phyloP scores from a whole-genome alignment of 2,797 vertebrate species.

The Melanotaenia pygmaea region DNA sequence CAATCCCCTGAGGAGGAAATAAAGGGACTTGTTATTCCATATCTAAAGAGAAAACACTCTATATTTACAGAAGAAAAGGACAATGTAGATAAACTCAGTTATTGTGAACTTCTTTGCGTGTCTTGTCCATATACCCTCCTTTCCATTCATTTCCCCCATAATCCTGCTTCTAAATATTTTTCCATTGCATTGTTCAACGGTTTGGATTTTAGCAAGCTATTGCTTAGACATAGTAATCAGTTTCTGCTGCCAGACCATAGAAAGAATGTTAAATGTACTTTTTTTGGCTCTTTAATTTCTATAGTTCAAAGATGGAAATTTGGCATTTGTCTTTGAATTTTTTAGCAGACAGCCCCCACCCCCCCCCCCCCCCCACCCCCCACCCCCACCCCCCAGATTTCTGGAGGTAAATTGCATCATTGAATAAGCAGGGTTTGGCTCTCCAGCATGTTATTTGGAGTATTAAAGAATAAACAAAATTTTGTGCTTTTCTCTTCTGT shows the following conservation, averaged over 20 bases:
- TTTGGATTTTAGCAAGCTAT: conserved; percentile 50
- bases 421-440: conserved; percentile 59
- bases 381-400: conserved; percentile 23
- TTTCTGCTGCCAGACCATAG: conserved; percentile 47
- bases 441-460: conserved; percentile 24
- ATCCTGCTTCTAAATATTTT: conserved; percentile 58
- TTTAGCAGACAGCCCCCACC: conserved; percentile 44
- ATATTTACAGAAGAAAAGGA: conserved; percentile 58
- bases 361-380: background rate
- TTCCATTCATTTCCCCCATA: conserved; percentile 29
- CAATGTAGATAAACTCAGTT: conserved; percentile 58
- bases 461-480: conserved; percentile 28
- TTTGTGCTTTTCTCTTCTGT: conserved; percentile 10
- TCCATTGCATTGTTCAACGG: conserved; percentile 43
- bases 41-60: conserved; percentile 60
- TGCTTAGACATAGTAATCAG: conserved; percentile 50
- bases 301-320: conserved; percentile 38
- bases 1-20: conserved; percentile 55
- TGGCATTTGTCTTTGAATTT: conserved; percentile 55
- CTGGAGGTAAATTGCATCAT: conserved; percentile 51
- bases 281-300: conserved; percentile 35
- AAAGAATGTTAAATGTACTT: conserved; percentile 40
- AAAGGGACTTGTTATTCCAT: conserved; percentile 42
- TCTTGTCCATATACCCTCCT: conserved; percentile 39
- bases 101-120: conserved; percentile 35